Base-by-base conservation (phyloP, 2,113 vertebrate genomes). In the Rhinogobius similis region DNA sequence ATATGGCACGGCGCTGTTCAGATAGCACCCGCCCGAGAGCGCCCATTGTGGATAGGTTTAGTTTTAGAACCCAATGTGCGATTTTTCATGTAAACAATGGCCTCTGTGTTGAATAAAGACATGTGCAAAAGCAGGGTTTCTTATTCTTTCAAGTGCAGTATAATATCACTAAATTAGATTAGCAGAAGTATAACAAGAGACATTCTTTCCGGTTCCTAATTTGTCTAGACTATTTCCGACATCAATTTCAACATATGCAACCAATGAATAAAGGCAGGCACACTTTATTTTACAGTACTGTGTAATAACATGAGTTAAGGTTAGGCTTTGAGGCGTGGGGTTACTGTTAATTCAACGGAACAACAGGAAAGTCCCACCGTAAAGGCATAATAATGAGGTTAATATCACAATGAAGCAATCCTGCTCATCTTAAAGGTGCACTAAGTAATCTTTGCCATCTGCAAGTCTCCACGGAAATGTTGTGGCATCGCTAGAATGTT, bases 1-100 rank as follows among this genome's bases (percentile, higher is more conserved):
- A 86, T 86, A 76, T 74, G 83, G 78, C 83, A 83, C 69, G 50
- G 20, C 67, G 70, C 69, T 46, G 68, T 77, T 81, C 67, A 68
- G 67, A 75, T 39, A 44, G 66, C 41, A 55, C 68, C 70, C 65
- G 48, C 67, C 39, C 62, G 13, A 8, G 3, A 11, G 18, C 65
- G 26, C 39, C 5, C 73, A 41, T 41, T 0, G 2, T 1, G 39
- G 10, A 10, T 10, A 10, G 38, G 12, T 41, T 41, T 41, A 41
- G 39, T 41, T 41, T 41, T 41, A 41, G 1, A 41, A 12, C 39
- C n/a, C 39, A 41, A 13, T 7, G 12, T 50, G 29, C 23, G 24
- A 24, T 36, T 53, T 14, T 7, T 50, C n/a, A 50, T n/a, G 46
- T 50, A 50, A 50, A 50, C 46, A 50, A n/a, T 50, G 43, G 16